phyloP scores from a whole-genome alignment of 2,888 invertebrate species.

The Philereme transversata region DNA sequence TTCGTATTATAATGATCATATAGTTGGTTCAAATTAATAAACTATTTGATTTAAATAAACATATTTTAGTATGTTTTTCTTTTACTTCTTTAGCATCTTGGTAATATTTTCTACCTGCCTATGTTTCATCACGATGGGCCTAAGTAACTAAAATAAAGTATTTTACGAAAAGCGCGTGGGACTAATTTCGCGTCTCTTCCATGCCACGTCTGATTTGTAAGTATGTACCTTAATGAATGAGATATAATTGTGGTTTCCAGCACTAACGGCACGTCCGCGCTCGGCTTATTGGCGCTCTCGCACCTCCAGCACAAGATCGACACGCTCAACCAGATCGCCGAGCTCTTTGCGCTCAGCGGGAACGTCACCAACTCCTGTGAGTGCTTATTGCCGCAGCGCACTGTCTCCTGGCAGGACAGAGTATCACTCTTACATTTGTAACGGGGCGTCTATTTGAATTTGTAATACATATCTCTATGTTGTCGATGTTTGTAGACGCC shows the following conservation, averaged over 20 bases:
- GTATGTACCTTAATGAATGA: not conserved
- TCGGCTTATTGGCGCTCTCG: slow-evolving; percentile 30
- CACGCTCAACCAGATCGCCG: slow-evolving; percentile 28
- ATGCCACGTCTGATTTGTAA: not conserved
- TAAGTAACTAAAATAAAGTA: not conserved
- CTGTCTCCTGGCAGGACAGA: not conserved
- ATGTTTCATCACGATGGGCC: too few relatives aligned
- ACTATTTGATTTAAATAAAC: too few relatives aligned
- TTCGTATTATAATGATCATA: too few relatives aligned
- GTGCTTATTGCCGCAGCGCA: too few relatives aligned
- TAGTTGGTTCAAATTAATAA: too few relatives aligned
- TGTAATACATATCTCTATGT: too few relatives aligned
- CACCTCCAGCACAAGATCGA: slow-evolving; percentile 42
- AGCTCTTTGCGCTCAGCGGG: slow-evolving; percentile 23
- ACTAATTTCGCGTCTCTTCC: not conserved
- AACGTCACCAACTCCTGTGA: slow-evolving; percentile 19
- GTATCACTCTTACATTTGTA: too few relatives aligned
- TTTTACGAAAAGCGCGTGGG: not conserved
- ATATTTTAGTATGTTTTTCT: too few relatives aligned
- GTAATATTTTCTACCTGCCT: too few relatives aligned
- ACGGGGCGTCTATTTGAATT: too few relatives aligned
- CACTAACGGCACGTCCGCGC: slow-evolving; percentile 33
- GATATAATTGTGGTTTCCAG: slow-evolving; percentile 3
- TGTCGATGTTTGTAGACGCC: too few relatives aligned
- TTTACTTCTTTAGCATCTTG: too few relatives aligned